Evolutionary conservation across 2,797 vertebrate genomes (phyloP), one percentile per base, ranked within the genome.

Genomic region (Pachyuromys duprasi): DNA sequence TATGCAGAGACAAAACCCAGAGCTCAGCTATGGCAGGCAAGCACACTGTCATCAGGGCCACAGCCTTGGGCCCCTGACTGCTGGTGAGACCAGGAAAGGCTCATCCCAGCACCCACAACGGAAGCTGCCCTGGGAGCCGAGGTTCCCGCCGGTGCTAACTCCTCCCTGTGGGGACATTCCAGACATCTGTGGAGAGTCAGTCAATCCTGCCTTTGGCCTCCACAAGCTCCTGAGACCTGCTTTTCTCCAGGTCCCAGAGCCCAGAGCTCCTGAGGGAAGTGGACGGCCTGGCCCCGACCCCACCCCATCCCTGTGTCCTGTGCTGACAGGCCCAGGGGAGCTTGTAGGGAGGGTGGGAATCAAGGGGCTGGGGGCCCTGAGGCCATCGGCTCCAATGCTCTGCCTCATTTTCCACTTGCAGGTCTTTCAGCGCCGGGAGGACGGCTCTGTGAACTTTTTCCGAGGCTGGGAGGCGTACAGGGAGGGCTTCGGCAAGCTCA

Each of bases 401-500:
- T n/a, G 0, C 2, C 2, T 2, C 39, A 8, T 96, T 62, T 95
- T 78, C 93, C 91, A 81, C 14, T 96, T 18, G 62, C 97, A 99
- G 99, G 99, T 99, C 94, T 99, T 99, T 84, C 99, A 99, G 98
- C 98, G 99, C 92, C 98, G 99, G 60, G 99, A 99, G 96, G 99
- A 99, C 0, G 99, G 99, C 97, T 99, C 99, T 0, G 99, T 99
- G 95, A 99, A 99, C 98, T 99, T 99, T 94, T 99, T 99, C 98
- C 98, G 99, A 0, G 99, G 99, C 89, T 99, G 99, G 99, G 99
- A 99, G 94, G 99, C 99, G 0, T 99, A 99, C 95, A 98, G 99
- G 26, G 99, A 99, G 0, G 99, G 99, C 97, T 99, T 99, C 5
- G 99, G 99, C 96, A 99, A 99, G 98, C 99, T 99, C 97, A 99